Base-by-base conservation (phyloP, 2,888 invertebrate species). In the Dryomyza anilis region DNA sequence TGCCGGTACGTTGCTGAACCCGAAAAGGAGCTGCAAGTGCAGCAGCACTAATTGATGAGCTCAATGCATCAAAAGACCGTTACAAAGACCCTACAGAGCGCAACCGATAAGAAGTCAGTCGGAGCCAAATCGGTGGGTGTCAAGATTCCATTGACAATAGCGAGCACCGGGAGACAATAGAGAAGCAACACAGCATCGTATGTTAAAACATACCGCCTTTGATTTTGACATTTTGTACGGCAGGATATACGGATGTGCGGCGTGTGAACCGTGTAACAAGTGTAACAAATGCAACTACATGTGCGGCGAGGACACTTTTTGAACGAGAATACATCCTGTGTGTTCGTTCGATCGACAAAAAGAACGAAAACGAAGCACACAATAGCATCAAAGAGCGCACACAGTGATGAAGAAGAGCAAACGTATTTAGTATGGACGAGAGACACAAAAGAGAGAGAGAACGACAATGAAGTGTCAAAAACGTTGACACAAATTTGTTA, bases 401-500 rank as follows among this genome's bases (percentile, higher is more conserved):
- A 48, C n/a, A 19, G 46, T n/a, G 3, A 46, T 7, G 45, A 2
- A 12, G 33, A 12, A 8, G 33, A 33, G 33, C 6, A 33, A 33
- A 33, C 6, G 33, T n/a, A n/a, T n/a, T n/a, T n/a, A n/a, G n/a
- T n/a, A n/a, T 8, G 33, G 33, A 12, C 6, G 33, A 33, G 33
- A 33, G 39, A 39, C 3, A 39, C n/a, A 39, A 39, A n/a, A 39
- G 4, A 39, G 39, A 39, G 39, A 3, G 39, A 39, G 39, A n/a
- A n/a, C 7, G 8, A 39, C 39, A 39, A n/a, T 5, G n/a, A 67
- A 66, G 70, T 71, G 71, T 70, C 70, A 70, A 70, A 67, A 74
- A 74, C 76, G 74, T 74, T 74, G 77, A 79, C 78, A 79, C 70
- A 70, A 77, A 80, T 79, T 79, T 73, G 79, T 74, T 68, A 79